Evolutionary conservation across 1,140 invertebrate genomes (phyloP).

Genomic region (Penaeus chinensis): DNA sequence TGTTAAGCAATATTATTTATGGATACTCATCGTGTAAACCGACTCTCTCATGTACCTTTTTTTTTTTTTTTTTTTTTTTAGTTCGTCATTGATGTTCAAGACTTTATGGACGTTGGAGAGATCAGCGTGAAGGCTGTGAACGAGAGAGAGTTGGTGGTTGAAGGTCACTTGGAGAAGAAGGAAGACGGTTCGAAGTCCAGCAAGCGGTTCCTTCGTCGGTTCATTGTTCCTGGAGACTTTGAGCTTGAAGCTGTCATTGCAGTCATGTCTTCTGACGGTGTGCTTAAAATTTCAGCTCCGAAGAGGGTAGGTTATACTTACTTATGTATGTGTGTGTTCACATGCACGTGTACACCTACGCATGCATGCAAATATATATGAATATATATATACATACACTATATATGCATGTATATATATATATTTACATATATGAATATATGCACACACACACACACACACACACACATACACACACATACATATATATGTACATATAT

Average conservation of each 20-base stretch:
- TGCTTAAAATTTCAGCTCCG: conserved; percentile 67
- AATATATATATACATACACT: too few relatives aligned
- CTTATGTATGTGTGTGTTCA: too few relatives aligned
- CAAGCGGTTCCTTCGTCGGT: conserved; percentile 81
- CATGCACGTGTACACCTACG: too few relatives aligned
- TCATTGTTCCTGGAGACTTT: conserved; percentile 74
- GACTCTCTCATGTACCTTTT: neutral
- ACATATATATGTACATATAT: too few relatives aligned
- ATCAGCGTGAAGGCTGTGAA: conserved; percentile 38
- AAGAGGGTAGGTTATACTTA: conserved; percentile 20
- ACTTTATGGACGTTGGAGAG: conserved; percentile 46
- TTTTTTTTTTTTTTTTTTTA: neutral
- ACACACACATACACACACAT: too few relatives aligned
- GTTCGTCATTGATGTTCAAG: conserved; percentile 52
- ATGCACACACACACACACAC: too few relatives aligned
- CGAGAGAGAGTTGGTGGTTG: conserved; percentile 44
- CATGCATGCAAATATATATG: too few relatives aligned
- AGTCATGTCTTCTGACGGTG: conserved; percentile 50
- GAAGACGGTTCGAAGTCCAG: conserved; percentile 62
- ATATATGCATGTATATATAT: too few relatives aligned
- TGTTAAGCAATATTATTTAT: neutral
- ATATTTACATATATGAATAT: too few relatives aligned
- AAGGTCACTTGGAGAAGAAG: conserved; percentile 24
- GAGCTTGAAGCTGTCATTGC: conserved; percentile 74
- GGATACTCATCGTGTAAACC: neutral